phyloP scores from a whole-genome alignment of 1,140 invertebrate genomes.

The Formica selysi region DNA sequence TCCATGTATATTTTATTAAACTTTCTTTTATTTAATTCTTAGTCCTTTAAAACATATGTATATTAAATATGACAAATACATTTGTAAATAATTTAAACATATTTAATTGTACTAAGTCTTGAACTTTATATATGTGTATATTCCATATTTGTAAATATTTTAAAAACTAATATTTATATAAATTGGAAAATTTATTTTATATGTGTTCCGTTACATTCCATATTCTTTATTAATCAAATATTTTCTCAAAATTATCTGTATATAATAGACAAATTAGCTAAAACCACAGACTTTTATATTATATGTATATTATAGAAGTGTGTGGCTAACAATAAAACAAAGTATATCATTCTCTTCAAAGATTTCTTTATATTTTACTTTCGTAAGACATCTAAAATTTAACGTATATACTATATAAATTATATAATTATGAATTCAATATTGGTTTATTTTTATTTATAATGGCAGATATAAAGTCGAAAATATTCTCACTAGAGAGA shows the following conservation, averaged over 20 bases:
- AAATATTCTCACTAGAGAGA: too few species aligned
- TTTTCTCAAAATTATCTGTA: not conserved
- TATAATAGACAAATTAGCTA: too few species aligned
- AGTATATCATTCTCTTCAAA: too few species aligned
- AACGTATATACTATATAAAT: too few species aligned
- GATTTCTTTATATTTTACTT: too few species aligned
- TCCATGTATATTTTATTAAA: not conserved
- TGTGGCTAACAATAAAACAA: too few species aligned
- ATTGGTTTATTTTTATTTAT: too few species aligned
- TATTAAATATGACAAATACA: not conserved
- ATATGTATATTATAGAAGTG: too few species aligned
- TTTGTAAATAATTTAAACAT: constrained; percentile 7
- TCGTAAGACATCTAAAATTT: too few species aligned
- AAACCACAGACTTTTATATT: too few species aligned
- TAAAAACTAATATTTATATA: constrained; percentile 19
- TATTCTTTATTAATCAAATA: not conserved
- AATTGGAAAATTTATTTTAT: not conserved
- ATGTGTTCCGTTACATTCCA: not conserved
- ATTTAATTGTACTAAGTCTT: not conserved
- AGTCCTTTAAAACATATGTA: constrained; percentile 5
- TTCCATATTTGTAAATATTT: constrained; percentile 5
- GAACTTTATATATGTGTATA: not conserved
- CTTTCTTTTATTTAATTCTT: not conserved
- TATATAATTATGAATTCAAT: too few species aligned
- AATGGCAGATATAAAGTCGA: too few species aligned